These are phyloP conservation scores for Mamestra brassicae DNA, from an alignment of 2,888 invertebrate species.

Conservation along the genomic window DNA sequence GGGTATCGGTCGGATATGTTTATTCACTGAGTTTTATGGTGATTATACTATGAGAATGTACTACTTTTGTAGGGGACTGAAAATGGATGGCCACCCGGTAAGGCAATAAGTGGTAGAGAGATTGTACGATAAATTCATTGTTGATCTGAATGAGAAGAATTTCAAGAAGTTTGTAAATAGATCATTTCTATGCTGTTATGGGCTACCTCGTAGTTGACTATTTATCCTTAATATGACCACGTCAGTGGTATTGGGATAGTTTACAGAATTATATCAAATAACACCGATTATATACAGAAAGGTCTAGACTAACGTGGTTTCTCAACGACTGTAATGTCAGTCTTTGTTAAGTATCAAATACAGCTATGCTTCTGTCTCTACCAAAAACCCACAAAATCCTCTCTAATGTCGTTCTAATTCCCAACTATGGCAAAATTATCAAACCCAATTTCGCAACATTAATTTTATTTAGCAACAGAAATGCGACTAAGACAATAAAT, in stretches of 20 bases:
- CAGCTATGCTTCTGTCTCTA: neutral
- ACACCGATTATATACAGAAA: neutral
- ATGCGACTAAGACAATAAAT: constrained; percentile 60
- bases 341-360: neutral
- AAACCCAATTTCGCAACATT: constrained; percentile 53
- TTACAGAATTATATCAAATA: neutral
- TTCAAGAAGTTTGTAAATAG: neutral
- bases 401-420: constrained; percentile 20
- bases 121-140: constrained; percentile 26
- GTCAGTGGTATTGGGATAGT: neutral
- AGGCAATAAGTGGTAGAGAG: constrained; percentile 12
- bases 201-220: neutral
- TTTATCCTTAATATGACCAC: neutral
- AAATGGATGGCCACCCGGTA: constrained; percentile 41
- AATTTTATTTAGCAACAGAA: constrained; percentile 56
- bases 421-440: constrained; percentile 40
- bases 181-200: neutral
- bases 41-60: constrained; percentile 51
- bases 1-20: constrained; percentile 56
- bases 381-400: neutral
- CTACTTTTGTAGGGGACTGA: constrained; percentile 41
- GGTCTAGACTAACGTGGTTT: neutral
- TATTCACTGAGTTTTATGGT: constrained; percentile 63
- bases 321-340: neutral
- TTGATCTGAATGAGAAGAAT: constrained; percentile 7